Evolutionary conservation across 2,888 invertebrate species (phyloP), one percentile per base, ranked within the genome.

Genomic region (Halictus quadricinctus): DNA sequence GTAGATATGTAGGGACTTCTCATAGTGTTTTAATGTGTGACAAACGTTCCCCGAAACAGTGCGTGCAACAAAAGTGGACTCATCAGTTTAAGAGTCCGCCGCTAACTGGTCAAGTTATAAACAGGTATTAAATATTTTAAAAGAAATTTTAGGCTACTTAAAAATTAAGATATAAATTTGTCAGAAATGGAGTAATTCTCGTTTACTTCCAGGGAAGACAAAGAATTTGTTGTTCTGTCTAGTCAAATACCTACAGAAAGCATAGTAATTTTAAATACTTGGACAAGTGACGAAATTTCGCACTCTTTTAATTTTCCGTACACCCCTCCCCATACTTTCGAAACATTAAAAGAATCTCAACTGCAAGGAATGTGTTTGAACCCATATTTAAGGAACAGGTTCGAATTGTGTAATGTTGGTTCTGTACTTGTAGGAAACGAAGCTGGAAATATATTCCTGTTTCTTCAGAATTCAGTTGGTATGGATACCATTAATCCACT

Each of bases 11-110:
- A 48, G 94, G 92, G 29, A 91, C 93, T 50, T 92, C 91, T 88
- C 94, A 94, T 78, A 93, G 88, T 86, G 83, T 94, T 5, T 83
- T 94, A 76, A 88, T 94, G 86, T 90, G 93, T 21, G 94, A 94
- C 83, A 91, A 88, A 73, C 92, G 94, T 50, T 90, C 87, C 15
- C 89, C 91, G 36, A 87, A 89, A n/a, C 81, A 88, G 15, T 90
- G 91, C 36, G 90, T 95, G 0, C 91, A 95, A 7, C 95, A 95
- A 87, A 94, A 96, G 83, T 96, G 96, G 96, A 96, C 95, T 0
- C 96, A 96, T 87, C 95, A 95, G 8, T 95, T 96, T 92, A 95
- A 95, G 87, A 95, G 95, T 83, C 91, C 95, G 6, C 96, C 96
- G 0, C 94, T 95, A 1, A 95, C 95, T 76, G 94, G 95, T 64